Percentiles rank a stretch among this genome's conserved stretches.
phyloP scores from a whole-genome alignment of 2,888 invertebrate genomes.

The Melinaea marsaeus region DNA sequence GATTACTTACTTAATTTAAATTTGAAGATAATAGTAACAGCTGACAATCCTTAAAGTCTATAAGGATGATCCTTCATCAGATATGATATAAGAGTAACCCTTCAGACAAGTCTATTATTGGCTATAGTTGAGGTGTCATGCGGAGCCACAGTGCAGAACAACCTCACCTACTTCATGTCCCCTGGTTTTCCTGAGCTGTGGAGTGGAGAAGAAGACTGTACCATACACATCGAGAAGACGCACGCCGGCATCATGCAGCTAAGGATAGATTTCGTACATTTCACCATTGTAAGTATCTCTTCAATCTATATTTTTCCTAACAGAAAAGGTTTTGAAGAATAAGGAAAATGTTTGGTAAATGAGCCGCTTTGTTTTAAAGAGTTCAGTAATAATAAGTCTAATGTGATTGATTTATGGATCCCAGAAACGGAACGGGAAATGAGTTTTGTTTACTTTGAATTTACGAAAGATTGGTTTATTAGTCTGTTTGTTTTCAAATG shows the following conservation, averaged over 20 bases:
- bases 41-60: too few relatives aligned
- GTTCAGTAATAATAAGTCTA: neutral
- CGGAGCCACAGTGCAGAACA: slow-evolving; percentile 84
- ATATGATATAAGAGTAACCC: too few relatives aligned
- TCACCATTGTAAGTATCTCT: slow-evolving; percentile 82
- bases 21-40: too few relatives aligned
- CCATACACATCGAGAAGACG: slow-evolving; percentile 84
- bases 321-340: neutral
- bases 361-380: too few relatives aligned
- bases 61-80: too few relatives aligned
- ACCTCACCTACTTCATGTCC: slow-evolving; percentile 89
- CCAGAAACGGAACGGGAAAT: neutral
- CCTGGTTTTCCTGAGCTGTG: slow-evolving; percentile 89
- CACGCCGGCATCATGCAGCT: slow-evolving; percentile 89
- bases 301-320: neutral
- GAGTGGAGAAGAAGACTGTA: slow-evolving; percentile 82
- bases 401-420: slow-evolving; percentile 4
- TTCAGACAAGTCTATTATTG: too few relatives aligned
- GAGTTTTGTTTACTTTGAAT: slow-evolving; percentile 2
- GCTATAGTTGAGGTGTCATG: slow-evolving; percentile 85
- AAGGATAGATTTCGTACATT: slow-evolving; percentile 89
- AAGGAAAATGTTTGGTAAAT: neutral
- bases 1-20: too few relatives aligned
- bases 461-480: slow-evolving; percentile 8
- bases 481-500: neutral